Conservation (phyloP, 2,797 vertebrate species). For the Passerculus sandwichensis region DNA sequence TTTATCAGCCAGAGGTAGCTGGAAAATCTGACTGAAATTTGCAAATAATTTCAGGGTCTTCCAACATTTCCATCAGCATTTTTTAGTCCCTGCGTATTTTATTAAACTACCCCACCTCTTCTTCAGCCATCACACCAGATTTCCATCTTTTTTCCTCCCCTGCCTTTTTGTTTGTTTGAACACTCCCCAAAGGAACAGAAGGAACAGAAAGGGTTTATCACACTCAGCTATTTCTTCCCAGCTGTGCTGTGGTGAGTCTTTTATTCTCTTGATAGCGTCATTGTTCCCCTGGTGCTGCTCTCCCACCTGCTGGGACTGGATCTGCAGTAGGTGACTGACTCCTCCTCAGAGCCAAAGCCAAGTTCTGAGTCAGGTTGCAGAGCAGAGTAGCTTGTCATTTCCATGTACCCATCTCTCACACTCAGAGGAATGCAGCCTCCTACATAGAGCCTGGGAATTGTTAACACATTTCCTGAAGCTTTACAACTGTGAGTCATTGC, state of each 20-base stretch:
- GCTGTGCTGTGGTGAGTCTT: not conserved
- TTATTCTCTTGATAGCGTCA: not conserved
- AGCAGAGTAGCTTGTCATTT: not conserved
- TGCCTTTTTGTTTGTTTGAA: constrained; percentile 35
- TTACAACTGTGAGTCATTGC: constrained; percentile 51
- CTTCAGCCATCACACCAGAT: not conserved
- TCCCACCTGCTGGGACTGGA: constrained; percentile 47
- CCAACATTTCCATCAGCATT: not conserved
- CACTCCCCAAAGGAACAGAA: not conserved
- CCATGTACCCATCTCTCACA: constrained; percentile 27
- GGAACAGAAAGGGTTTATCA: constrained; percentile 9
- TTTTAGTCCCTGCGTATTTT: not conserved
- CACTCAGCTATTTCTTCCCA: constrained; percentile 23
- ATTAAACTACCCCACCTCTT: not conserved
- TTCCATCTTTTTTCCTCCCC: not conserved
- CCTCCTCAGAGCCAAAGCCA: constrained; percentile 43
- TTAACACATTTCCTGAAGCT: constrained; percentile 60
- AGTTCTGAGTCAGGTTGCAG: constrained; percentile 52
- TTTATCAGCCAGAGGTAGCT: not conserved
- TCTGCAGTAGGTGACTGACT: constrained; percentile 33
- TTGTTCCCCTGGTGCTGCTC: not conserved
- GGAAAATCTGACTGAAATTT: not conserved
- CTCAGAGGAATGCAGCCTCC: constrained; percentile 55
- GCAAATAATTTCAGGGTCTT: not conserved
- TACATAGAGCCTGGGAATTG: constrained; percentile 55